phyloP scores from a whole-genome alignment of 2,113 vertebrate species.

The Aegithalos caudatus region DNA sequence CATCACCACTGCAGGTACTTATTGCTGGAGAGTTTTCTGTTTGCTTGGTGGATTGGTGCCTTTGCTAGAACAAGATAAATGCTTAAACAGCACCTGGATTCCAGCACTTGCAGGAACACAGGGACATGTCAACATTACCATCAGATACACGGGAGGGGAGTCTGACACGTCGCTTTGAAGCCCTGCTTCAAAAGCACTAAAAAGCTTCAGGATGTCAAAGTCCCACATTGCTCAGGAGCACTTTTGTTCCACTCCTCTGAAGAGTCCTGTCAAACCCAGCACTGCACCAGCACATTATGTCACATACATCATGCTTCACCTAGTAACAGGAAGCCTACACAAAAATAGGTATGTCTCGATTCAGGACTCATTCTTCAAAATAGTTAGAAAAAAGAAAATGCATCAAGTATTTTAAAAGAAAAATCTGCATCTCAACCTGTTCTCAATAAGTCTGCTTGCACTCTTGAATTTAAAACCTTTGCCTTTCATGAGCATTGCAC shows the following conservation, averaged over 20 bases:
- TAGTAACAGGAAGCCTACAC: background rate
- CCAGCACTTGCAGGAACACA: background rate
- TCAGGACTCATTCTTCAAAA: background rate
- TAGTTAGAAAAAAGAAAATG: background rate
- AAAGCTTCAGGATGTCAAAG: slow-evolving; percentile 16
- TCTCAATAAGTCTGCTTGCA: background rate
- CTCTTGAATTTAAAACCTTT: background rate
- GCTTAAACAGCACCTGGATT: background rate
- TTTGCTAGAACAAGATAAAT: background rate
- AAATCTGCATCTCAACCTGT: background rate
- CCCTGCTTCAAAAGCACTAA: slow-evolving; percentile 22
- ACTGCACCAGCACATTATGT: background rate
- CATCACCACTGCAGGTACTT: background rate
- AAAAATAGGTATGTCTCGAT: background rate
- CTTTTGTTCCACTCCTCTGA: background rate
- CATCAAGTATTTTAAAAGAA: background rate
- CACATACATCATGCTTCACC: background rate
- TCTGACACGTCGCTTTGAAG: background rate
- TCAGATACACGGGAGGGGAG: background rate
- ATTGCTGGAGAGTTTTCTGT: background rate
- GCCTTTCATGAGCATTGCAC: background rate
- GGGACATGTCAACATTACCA: background rate
- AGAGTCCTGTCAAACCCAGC: background rate
- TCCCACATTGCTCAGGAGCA: background rate
- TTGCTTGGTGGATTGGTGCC: background rate